Conservation (phyloP, 2,888 invertebrate genomes). For the Drosophila pseudotalamancana region DNA sequence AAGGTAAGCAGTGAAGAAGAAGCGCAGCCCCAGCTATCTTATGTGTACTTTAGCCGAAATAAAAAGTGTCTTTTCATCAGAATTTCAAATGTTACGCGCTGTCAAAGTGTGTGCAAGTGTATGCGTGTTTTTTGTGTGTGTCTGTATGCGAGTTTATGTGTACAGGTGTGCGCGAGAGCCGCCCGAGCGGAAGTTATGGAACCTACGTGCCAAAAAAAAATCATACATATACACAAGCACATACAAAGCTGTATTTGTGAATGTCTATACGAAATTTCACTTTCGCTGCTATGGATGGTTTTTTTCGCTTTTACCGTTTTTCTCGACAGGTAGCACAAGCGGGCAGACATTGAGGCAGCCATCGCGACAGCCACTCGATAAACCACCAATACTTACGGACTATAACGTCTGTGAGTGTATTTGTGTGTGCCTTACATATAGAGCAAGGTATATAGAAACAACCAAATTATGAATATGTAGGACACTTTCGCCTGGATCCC, state of each 20-base stretch:
- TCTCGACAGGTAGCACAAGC: constrained; percentile 59
- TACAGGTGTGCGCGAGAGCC: constrained; percentile 67
- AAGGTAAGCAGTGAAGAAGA: constrained; percentile 15
- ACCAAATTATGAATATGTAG: constrained; percentile 77
- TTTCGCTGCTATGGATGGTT: constrained; percentile 50
- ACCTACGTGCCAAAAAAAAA: constrained; percentile 67
- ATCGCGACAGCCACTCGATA: constrained; percentile 55
- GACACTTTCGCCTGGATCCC: constrained; percentile 55
- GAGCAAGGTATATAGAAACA: constrained; percentile 60
- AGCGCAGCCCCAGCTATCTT: constrained; percentile 3
- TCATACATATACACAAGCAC: constrained; percentile 13
- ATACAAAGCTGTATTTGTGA: constrained; percentile 16
- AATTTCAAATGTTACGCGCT: constrained; percentile 66
- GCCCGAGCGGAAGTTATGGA: constrained; percentile 70
- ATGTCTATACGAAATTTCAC: constrained; percentile 41
- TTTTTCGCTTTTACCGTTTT: constrained; percentile 21
- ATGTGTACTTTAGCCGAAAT: constrained; percentile 51
- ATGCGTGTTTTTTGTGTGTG: constrained; percentile 30
- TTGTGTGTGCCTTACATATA: constrained; percentile 29
- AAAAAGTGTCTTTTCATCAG: constrained; percentile 78
- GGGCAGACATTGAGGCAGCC: constrained; percentile 66
- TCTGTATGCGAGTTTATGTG: constrained; percentile 34
- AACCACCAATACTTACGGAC: constrained; percentile 54
- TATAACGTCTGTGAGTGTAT: constrained; percentile 5
- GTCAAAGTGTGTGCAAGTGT: constrained; percentile 15